Percentiles rank a stretch among this genome's conserved stretches.
Evolutionary conservation across 2,113 vertebrate species (phyloP).

Genomic region (Donacobius atricapilla): DNA sequence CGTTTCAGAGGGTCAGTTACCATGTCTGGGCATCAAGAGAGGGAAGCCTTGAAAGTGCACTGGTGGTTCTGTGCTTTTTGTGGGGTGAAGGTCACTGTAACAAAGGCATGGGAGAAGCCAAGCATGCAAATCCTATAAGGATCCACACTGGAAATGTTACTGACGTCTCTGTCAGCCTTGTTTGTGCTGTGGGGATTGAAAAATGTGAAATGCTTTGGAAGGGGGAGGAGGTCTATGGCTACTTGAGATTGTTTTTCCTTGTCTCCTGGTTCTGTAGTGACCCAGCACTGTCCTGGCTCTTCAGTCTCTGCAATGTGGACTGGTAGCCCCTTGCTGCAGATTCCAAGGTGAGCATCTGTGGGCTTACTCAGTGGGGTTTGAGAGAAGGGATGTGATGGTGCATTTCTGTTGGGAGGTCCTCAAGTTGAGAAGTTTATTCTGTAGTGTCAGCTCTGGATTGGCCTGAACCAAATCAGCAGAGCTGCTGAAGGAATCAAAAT

Average conservation of each 20-base stretch:
- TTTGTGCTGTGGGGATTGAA: neutral
- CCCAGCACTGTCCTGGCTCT: slow-evolving; percentile 56
- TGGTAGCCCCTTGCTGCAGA: neutral
- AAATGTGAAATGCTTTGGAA: neutral
- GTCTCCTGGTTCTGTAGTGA: slow-evolving; percentile 52
- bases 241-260: neutral
- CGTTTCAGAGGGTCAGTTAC: slow-evolving; percentile 50
- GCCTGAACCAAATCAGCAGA: neutral
- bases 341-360: slow-evolving; percentile 26
- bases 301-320: slow-evolving; percentile 67
- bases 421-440: neutral
- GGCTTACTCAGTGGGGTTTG: neutral
- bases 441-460: neutral
- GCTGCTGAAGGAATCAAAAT: neutral
- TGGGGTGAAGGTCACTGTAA: slow-evolving; percentile 78
- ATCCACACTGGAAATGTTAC: slow-evolving; percentile 78
- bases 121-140: slow-evolving; percentile 74
- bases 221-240: neutral
- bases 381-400: neutral
- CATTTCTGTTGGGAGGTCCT: neutral
- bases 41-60: slow-evolving; percentile 79
- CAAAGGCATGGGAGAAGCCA: slow-evolving; percentile 76
- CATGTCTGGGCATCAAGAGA: slow-evolving; percentile 70
- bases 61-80: slow-evolving; percentile 78
- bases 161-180: neutral